Evolutionary conservation across 2,797 vertebrate genomes (phyloP).

Genomic region (Scleropages formosus): DNA sequence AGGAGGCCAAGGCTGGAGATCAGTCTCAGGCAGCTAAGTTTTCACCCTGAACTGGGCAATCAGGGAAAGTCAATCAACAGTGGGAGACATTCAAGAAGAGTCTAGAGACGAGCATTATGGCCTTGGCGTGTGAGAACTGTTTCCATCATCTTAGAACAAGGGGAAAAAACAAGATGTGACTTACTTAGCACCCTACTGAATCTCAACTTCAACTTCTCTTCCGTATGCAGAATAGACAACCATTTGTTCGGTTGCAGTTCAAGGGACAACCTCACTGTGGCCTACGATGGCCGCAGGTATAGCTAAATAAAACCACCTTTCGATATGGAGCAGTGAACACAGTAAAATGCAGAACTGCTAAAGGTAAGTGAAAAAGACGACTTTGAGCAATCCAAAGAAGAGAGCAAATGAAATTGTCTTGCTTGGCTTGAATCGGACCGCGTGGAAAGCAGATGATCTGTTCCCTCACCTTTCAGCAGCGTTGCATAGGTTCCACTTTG

Average conservation of each 20-base stretch:
- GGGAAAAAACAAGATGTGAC: not conserved
- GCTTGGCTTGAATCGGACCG: too few relatives aligned
- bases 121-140: slow-evolving; percentile 7
- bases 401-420: too few relatives aligned
- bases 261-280: slow-evolving; percentile 1
- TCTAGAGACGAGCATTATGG: not conserved
- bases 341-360: slow-evolving; percentile 6
- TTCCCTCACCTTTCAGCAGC: too few relatives aligned
- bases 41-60: slow-evolving; percentile 24
- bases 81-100: not conserved
- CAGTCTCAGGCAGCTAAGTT: slow-evolving; percentile 28
- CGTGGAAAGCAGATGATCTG: too few relatives aligned
- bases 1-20: slow-evolving; percentile 5
- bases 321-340: not conserved
- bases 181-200: too few relatives aligned
- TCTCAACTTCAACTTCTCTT: not conserved
- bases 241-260: not conserved
- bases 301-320: not conserved
- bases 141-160: slow-evolving; percentile 18
- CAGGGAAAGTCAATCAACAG: slow-evolving; percentile 11
- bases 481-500: not conserved
- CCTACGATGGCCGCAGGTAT: not conserved
- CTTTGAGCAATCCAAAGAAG: too few relatives aligned
- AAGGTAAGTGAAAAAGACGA: slow-evolving; percentile 5
- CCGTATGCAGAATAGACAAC: not conserved